Evolutionary conservation across 2,113 vertebrate species (phyloP).

Genomic region (Tretioscincus oriximinensis): DNA sequence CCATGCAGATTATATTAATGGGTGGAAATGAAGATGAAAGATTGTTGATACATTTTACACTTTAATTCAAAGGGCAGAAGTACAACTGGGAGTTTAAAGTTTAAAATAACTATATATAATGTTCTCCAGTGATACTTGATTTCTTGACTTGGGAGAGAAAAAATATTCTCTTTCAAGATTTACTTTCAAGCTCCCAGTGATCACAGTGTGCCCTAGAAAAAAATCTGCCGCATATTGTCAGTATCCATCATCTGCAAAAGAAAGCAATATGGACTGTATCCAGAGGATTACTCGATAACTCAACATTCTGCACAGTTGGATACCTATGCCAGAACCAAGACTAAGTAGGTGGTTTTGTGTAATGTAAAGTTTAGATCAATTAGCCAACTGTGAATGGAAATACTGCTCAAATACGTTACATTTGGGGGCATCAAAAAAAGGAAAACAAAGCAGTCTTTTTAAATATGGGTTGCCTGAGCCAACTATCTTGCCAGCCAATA

Average conservation of each 20-base stretch:
- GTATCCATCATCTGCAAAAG: conserved; percentile 4
- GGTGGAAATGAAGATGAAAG: not conserved
- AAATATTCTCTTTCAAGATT: conserved; percentile 29
- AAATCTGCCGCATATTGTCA: not conserved
- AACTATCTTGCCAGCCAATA: not conserved
- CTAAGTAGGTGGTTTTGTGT: not conserved
- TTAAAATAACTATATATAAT: not conserved
- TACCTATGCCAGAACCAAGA: not conserved
- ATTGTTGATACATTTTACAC: not conserved
- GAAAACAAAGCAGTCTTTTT: not conserved
- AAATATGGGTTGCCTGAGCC: not conserved
- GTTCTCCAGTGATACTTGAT: conserved; percentile 27
- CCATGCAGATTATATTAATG: not conserved
- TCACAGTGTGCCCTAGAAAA: not conserved
- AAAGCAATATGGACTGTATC: conserved; percentile 9
- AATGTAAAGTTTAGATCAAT: conserved; percentile 7
- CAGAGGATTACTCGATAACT: not conserved
- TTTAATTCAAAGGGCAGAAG: not conserved
- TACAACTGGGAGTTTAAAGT: conserved; percentile 19
- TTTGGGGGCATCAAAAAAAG: not conserved
- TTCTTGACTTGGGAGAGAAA: conserved; percentile 23
- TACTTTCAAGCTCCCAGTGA: conserved; percentile 24
- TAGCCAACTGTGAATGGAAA: not conserved
- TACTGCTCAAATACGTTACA: not conserved
- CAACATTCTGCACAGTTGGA: conserved; percentile 1